A percentile compares a stretch with the other conserved stretches of the same genome.
Conservation (phyloP, 2,888 invertebrate genomes). For the Trichogramma dendrolimi region DNA sequence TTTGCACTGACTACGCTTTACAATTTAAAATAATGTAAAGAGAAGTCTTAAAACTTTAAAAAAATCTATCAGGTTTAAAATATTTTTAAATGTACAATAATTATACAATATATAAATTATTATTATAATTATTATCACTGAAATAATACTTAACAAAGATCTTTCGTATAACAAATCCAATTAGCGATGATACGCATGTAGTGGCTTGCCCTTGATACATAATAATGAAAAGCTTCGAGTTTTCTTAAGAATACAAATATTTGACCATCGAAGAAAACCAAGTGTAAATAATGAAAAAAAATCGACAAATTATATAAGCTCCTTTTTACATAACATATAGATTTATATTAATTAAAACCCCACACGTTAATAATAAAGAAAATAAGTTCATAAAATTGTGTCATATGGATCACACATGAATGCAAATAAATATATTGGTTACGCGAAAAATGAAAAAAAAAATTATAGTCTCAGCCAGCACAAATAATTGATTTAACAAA, state of each 20-base stretch:
- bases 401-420: constrained; percentile 15
- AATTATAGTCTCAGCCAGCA: constrained; percentile 20
- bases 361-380: not conserved
- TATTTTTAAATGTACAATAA: constrained; percentile 13
- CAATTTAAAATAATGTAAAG: constrained; percentile 16
- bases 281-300: constrained; percentile 9
- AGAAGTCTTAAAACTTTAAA: constrained; percentile 27
- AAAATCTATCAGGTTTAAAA: constrained; percentile 22
- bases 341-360: constrained; percentile 16
- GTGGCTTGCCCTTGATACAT: no score
- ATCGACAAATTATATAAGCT: constrained; percentile 19
- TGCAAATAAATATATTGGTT: not conserved
- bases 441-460: constrained; percentile 14
- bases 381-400: constrained; percentile 1
- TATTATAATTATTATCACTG: constrained; percentile 19
- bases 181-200: no score
- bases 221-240: no score
- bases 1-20: constrained; percentile 20
- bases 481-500: constrained; percentile 14
- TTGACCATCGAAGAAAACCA: constrained; percentile 22
- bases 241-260: not conserved
- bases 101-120: constrained; percentile 12
- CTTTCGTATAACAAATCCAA: not conserved
- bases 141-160: constrained; percentile 18
- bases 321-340: constrained; percentile 17